phyloP scores from a whole-genome alignment of 2,113 vertebrate species.

The Argyrosomus japonicus region DNA sequence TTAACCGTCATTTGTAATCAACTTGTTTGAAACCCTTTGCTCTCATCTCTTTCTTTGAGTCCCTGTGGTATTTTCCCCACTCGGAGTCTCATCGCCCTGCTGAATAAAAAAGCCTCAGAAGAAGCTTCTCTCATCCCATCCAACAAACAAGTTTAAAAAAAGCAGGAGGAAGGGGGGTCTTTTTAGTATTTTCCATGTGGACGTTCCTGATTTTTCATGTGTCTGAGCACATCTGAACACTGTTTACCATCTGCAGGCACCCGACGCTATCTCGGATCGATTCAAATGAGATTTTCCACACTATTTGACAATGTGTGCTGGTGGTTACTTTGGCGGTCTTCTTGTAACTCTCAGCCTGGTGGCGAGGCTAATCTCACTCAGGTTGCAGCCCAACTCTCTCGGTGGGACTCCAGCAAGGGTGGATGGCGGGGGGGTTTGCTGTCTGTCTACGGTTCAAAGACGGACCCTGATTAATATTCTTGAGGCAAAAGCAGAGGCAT shows the following conservation, averaged over 20 bases:
- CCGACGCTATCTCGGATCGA: conserved; percentile 53
- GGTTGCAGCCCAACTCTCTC: conserved; percentile 69
- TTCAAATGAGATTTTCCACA: conserved; percentile 79
- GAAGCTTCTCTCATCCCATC: conserved; percentile 49
- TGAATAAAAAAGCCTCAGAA: conserved; percentile 38
- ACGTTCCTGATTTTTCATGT: conserved; percentile 57
- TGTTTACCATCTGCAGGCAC: conserved; percentile 66
- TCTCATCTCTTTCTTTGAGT: conserved; percentile 55
- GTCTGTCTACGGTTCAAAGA: conserved; percentile 78
- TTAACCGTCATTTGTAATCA: conserved; percentile 71
- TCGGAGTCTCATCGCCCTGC: conserved; percentile 13
- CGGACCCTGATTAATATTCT: conserved; percentile 81
- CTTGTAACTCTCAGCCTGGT: conserved; percentile 46
- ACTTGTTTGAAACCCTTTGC: conserved; percentile 70
- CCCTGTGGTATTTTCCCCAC: conserved; percentile 48
- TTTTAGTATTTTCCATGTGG: conserved; percentile 41
- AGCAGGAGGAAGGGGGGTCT: not conserved
- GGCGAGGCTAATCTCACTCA: conserved; percentile 71
- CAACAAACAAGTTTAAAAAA: conserved; percentile 42
- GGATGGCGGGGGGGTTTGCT: conserved; percentile 18
- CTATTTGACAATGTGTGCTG: conserved; percentile 65
- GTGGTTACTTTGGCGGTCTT: conserved; percentile 57
- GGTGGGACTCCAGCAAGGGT: conserved; percentile 45
- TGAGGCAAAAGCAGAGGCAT: conserved; percentile 54
- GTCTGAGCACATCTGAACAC: conserved; percentile 61